Evolutionary conservation across 1,140 invertebrate species (phyloP).

Genomic region (Neocloeon triangulifer): DNA sequence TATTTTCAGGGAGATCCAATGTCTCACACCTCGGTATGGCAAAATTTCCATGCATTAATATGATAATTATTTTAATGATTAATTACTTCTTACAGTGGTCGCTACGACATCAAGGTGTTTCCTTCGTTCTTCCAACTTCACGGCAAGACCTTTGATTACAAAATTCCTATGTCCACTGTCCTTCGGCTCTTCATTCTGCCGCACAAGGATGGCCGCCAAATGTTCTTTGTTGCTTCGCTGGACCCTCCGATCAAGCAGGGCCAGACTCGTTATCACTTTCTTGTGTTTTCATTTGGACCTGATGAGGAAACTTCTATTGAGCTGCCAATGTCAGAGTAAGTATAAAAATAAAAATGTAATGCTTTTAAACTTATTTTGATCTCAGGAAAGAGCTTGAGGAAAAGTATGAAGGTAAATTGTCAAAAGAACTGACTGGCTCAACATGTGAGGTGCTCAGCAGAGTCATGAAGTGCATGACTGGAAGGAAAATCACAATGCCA

Average conservation of each 20-base stretch:
- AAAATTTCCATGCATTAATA: neutral
- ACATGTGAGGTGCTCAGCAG: slow-evolving; percentile 89
- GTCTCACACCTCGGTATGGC: slow-evolving; percentile 80
- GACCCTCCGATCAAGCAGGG: slow-evolving; percentile 99
- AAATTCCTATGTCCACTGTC: slow-evolving; percentile 93
- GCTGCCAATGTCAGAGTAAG: slow-evolving; percentile 72
- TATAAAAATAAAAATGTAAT: slow-evolving; percentile 10
- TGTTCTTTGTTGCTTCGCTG: slow-evolving; percentile 95
- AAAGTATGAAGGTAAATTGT: slow-evolving; percentile 85
- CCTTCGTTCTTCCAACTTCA: slow-evolving; percentile 95
- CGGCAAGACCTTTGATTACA: slow-evolving; percentile 99
- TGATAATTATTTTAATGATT: slow-evolving; percentile 6
- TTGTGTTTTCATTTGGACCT: slow-evolving; percentile 83
- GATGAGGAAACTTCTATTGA: slow-evolving; percentile 90
- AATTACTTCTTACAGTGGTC: slow-evolving; percentile 47
- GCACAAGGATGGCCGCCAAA: slow-evolving; percentile 93
- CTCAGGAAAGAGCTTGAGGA: slow-evolving; percentile 66
- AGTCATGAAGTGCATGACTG: slow-evolving; percentile 90
- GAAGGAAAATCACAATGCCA: slow-evolving; percentile 85
- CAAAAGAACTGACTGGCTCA: slow-evolving; percentile 76
- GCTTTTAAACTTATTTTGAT: slow-evolving; percentile 9
- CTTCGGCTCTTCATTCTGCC: slow-evolving; percentile 84
- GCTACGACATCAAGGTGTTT: slow-evolving; percentile 98
- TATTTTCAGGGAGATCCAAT: slow-evolving; percentile 90
- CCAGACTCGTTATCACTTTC: slow-evolving; percentile 88